Evolutionary conservation across 2,888 invertebrate species (phyloP), one percentile per base, ranked within the genome.

Genomic region (Prostheceraeus crozeri): DNA sequence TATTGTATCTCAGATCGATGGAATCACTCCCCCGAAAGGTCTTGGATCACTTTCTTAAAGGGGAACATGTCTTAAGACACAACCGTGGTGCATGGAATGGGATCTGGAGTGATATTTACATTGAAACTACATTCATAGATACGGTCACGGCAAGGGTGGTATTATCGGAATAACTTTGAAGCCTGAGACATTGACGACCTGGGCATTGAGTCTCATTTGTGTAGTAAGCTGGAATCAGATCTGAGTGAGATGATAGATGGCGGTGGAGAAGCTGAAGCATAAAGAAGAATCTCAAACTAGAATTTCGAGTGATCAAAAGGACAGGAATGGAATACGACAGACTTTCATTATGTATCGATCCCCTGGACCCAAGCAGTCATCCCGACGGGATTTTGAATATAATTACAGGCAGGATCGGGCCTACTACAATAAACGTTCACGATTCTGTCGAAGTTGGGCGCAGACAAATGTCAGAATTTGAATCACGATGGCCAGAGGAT

Each of bases 161-260:
- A 56, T 64, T 51, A 64, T 65, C 27, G 60, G 59, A 19, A 60
- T 60, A 35, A 64, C 61, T 23, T 19, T 61, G 27, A 61, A 61
- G 23, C 59, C 53, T 11, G 51, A 61, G 14, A 53, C 59, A 16
- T 21, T 59, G 21, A 57, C 27, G 55, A 28, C 31, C 10, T 59
- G 59, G 59, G 31, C 56, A 28, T 59, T 57, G n/a, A 59, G 59
- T 27, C 16, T 57, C n/a, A n/a, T n/a, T n/a, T n/a, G n/a, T n/a
- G n/a, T n/a, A n/a, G n/a, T n/a, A n/a, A n/a, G n/a, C n/a, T n/a
- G n/a, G n/a, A n/a, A n/a, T n/a, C n/a, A n/a, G n/a, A n/a, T n/a
- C n/a, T n/a, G n/a, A n/a, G n/a, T n/a, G n/a, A n/a, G n/a, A n/a
- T n/a, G n/a, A n/a, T n/a, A n/a, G n/a, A n/a, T n/a, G n/a, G n/a